These are phyloP conservation scores for Brachionus manjavacas DNA, from an alignment of 1,140 invertebrate species.

Conservation along the genomic window DNA sequence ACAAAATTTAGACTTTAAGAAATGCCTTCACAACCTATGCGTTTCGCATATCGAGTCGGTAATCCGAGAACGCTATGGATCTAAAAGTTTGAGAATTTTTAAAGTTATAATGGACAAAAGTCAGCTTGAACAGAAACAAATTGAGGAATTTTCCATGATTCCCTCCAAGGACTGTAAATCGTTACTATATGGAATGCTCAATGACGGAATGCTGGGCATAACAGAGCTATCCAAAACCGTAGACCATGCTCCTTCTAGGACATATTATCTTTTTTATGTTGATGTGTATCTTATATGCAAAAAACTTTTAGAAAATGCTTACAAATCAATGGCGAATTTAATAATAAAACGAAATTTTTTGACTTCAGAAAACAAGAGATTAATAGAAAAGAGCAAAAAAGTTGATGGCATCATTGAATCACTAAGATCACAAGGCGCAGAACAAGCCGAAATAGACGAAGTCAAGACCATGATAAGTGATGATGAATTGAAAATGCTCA, in stretches of 20 bases:
- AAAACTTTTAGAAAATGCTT: conserved; percentile 10
- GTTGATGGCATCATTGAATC: neutral
- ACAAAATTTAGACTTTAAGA: conserved; percentile 26
- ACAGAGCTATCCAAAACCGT: conserved; percentile 2
- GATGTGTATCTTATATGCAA: conserved; percentile 5
- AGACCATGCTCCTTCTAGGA: conserved; percentile 31
- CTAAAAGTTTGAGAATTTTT: conserved; percentile 34
- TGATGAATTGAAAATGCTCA: neutral
- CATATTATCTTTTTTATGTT: conserved; percentile 20
- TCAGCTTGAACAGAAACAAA: conserved; percentile 37
- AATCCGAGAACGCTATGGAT: conserved; percentile 24
- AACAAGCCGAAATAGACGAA: conserved; percentile 33
- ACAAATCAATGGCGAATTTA: conserved; percentile 33
- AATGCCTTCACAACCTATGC: conserved; percentile 16
- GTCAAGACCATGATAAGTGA: conserved; percentile 26
- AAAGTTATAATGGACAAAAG: conserved; percentile 34
- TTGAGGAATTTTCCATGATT: conserved; percentile 42
- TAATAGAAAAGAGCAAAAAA: conserved; percentile 33
- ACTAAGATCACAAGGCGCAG: neutral
- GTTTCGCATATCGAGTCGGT: conserved; percentile 1
- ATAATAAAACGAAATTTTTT: neutral
- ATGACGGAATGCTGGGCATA: conserved; percentile 18
- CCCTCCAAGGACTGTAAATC: conserved; percentile 31
- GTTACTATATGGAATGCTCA: conserved; percentile 21
- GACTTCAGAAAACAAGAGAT: conserved; percentile 15